Evolutionary conservation across 2,113 vertebrate species (phyloP).

Genomic region (Triplophysa rosa): DNA sequence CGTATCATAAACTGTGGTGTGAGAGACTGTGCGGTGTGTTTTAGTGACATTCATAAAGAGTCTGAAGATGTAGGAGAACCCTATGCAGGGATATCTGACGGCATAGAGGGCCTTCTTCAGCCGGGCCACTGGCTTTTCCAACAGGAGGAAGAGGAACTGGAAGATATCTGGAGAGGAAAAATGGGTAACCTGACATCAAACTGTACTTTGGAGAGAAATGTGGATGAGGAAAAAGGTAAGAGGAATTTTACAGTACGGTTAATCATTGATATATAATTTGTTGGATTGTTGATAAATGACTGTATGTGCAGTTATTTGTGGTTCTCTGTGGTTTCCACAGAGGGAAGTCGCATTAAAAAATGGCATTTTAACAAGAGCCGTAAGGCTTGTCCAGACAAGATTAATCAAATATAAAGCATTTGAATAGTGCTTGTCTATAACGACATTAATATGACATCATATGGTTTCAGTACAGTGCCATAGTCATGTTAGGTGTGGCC

Average conservation of each 20-base stretch:
- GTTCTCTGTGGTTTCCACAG: background rate
- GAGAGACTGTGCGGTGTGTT: constrained; percentile 41
- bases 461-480: background rate
- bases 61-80: background rate
- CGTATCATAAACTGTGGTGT: constrained; percentile 50
- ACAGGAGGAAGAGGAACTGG: constrained; percentile 77
- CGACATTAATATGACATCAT: background rate
- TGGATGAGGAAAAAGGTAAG: background rate
- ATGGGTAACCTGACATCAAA: background rate
- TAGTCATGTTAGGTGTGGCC: background rate
- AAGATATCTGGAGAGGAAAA: constrained; percentile 73
- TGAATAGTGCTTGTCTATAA: background rate
- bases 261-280: too few species aligned
- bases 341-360: too few species aligned
- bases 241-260: background rate
- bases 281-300: background rate
- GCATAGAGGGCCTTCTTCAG: constrained; percentile 55
- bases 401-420: background rate
- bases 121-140: constrained; percentile 73
- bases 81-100: background rate
- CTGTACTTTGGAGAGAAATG: constrained; percentile 2
- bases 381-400: background rate
- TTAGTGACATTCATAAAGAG: constrained; percentile 1
- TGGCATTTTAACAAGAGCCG: background rate
- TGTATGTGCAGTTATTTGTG: background rate